Evolutionary conservation across 2,888 invertebrate genomes (phyloP).

Genomic region (Pachycephus smyrnensis): DNA sequence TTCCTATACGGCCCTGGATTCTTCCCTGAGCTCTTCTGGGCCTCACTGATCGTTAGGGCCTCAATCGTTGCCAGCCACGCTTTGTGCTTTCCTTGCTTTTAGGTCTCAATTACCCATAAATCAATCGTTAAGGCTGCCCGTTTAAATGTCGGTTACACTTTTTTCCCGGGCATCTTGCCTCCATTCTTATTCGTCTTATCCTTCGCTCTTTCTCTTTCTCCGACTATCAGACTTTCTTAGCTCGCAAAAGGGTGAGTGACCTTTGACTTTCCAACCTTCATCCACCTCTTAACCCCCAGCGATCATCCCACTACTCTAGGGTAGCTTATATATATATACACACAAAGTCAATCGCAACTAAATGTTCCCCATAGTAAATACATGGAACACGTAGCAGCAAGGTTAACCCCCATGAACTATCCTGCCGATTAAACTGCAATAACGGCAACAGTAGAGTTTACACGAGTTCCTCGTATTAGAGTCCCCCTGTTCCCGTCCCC

Average conservation of each 20-base stretch:
- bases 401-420: no score
- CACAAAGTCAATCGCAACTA: not conserved
- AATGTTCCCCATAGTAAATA: no score
- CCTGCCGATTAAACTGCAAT: no score
- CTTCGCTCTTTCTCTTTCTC: not conserved
- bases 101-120: conserved; percentile 54
- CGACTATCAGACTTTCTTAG: no score
- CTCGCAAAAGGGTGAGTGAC: no score
- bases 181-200: not conserved
- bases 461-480: no score
- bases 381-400: no score
- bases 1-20: conserved; percentile 13
- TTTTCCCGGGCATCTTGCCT: not conserved
- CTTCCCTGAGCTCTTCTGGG: not conserved
- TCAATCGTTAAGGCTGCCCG: conserved; percentile 40
- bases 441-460: no score
- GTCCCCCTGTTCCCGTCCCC: no score
- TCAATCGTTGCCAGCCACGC: not conserved
- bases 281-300: no score
- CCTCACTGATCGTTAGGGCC: conserved; percentile 2
- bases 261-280: no score
- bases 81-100: conserved; percentile 2
- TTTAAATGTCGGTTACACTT: conserved; percentile 21
- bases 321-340: not conserved
- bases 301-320: no score